Base-by-base conservation (phyloP, 2,113 vertebrate species). In the Gopherus flavomarginatus region DNA sequence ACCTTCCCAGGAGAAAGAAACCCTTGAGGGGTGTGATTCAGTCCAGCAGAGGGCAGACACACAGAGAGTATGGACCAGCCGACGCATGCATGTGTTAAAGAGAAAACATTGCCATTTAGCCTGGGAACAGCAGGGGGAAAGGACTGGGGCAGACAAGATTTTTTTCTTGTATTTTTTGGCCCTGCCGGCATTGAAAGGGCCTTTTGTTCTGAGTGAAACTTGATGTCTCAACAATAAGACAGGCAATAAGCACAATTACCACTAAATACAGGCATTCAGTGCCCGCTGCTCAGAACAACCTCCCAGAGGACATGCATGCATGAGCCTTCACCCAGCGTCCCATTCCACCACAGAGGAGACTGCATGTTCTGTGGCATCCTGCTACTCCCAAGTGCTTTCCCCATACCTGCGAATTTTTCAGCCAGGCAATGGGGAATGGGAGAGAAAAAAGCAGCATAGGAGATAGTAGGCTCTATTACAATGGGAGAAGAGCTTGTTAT, bases 391-490 rank as follows among this genome's bases (percentile, higher is more conserved):
- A 56, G 53, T 6, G 47, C 78, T 81, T 57, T 47, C 12, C 0
- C 47, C 1, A 1, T 69, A 42, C 89, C 93, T n/a, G 0, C 59
- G 57, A 5, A 59, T 77, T 82, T 91, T 26, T 42, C 1, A 1
- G 87, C 0, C 3, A 56, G 29, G 88, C 72, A 8, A 6, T 0
- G 11, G 42, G 90, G 81, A 1, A 2, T 1, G 0, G 81, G 62
- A 62, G 95, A 65, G 79, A 80, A 81, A 44, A 91, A 57, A 57
- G 85, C 86, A 87, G 93, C 17, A 0, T 14, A 49, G 2, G 80
- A 95, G 95, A 95, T 92, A 94, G 27, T 84, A 90, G 96, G 94
- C 53, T 97, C 86, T 0, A 1, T 97, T 92, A 91, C 96, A 92
- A 1, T 2, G 85, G 79, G 22, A 96, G 91, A 86, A 83, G 83